Percentiles rank a stretch among this genome's conserved stretches.
These are phyloP conservation scores for Dunckerocampus dactyliophorus DNA, from an alignment of 2,113 vertebrate species.

Conservation along the genomic window DNA sequence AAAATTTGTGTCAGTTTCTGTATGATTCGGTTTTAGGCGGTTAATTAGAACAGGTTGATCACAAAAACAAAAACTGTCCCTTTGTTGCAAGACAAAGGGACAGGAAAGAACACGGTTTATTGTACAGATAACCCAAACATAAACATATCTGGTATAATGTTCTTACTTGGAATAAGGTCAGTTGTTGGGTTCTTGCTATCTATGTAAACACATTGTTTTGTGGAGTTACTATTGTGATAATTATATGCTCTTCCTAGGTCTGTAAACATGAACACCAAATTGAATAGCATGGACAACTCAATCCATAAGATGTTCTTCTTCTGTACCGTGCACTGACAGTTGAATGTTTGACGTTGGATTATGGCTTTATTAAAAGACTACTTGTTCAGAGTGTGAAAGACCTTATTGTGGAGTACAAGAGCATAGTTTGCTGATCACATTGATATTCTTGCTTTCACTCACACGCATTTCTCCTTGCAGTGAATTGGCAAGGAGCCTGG, in stretches of 20 bases:
- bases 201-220: too few species aligned
- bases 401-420: constrained; percentile 39
- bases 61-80: too few species aligned
- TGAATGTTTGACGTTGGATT: constrained; percentile 60
- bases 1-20: too few species aligned
- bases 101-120: too few species aligned
- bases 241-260: not conserved
- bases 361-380: constrained; percentile 28
- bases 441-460: constrained; percentile 46
- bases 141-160: too few species aligned
- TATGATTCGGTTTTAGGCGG: too few species aligned
- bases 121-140: too few species aligned
- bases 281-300: constrained; percentile 34
- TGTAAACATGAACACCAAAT: not conserved
- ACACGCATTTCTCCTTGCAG: constrained; percentile 38
- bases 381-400: constrained; percentile 30
- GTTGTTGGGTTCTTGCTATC: too few species aligned
- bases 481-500: constrained; percentile 53
- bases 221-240: too few species aligned
- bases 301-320: constrained; percentile 49
- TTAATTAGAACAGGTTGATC: too few species aligned
- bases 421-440: constrained; percentile 27
- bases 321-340: constrained; percentile 57
- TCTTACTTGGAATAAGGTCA: too few species aligned
- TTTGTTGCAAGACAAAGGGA: too few species aligned